Evolutionary conservation across 2,888 invertebrate genomes (phyloP), one percentile per base, ranked within the genome.

Genomic region (Cylindroiulus punctatus): DNA sequence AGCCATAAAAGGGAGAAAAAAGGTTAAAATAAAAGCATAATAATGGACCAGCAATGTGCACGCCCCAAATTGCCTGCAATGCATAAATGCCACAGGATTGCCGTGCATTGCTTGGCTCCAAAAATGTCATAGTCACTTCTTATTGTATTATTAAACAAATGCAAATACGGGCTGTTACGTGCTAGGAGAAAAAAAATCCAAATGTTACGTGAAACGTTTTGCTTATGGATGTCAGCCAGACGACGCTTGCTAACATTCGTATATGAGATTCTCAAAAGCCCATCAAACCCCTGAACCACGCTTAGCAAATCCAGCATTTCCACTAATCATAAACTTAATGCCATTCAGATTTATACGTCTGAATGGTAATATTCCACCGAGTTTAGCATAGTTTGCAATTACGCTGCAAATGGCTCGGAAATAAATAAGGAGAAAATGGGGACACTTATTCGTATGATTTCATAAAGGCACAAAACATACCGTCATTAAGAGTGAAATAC

Each of bases 131-230:
- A 52, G 52, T 52, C 52, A 52, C n/a, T 17, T 52, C 52, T n/a
- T n/a, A 52, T 52, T 52, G 52, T 52, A 52, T 52, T 52, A 52
- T 52, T 52, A 52, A 52, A 52, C n/a, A 52, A 52, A 52, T 52
- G 52, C 52, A 52, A 52, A 52, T 52, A n/a, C 52, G 4, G 19
- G 5, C 52, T 52, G 52, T 52, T 52, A 52, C n/a, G 52, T 52
- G 52, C 1, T 2, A 44, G 44, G 0, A 8, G 44, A 10, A 44
- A 44, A 44, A 44, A 44, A 44, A 8, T 40, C 8, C 44, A 44
- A 44, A 44, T 44, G 14, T 44, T 52, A 52, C 12, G 52, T 52
- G 52, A n/a, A 52, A 14, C 10, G 14, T 44, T 44, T 44, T 10
- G 44, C 44, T 8, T 44, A 44, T 36, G 36, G 36, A 36, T 44